Evolutionary conservation across 2,888 invertebrate genomes (phyloP).

Genomic region (Nycteola revayana): DNA sequence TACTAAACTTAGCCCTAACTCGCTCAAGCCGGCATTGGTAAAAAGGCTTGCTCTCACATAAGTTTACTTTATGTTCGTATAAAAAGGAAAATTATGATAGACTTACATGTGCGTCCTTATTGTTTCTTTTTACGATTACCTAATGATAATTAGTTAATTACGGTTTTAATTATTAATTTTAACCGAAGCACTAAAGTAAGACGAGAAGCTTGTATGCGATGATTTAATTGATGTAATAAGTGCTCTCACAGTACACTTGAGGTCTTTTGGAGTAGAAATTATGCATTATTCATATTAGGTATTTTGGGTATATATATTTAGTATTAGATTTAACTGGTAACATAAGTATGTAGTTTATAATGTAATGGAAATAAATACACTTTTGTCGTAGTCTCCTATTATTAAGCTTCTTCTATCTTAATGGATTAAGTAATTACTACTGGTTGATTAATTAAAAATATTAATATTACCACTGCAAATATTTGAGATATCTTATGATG

Average conservation of each 20-base stretch:
- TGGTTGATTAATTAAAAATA: constrained; percentile 81
- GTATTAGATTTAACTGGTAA: constrained; percentile 81
- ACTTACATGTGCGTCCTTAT: constrained; percentile 76
- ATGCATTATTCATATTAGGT: constrained; percentile 82
- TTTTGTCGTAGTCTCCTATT: constrained; percentile 81
- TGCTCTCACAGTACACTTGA: constrained; percentile 74
- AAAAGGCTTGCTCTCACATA: constrained; percentile 38
- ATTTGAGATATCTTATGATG: constrained; percentile 83
- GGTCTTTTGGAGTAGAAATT: constrained; percentile 78
- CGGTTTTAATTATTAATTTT: constrained; percentile 82
- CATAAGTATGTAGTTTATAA: constrained; percentile 81
- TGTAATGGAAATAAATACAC: constrained; percentile 77
- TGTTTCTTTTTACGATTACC: constrained; percentile 72
- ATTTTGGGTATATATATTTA: constrained; percentile 80
- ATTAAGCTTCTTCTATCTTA: constrained; percentile 83
- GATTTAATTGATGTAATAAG: constrained; percentile 73
- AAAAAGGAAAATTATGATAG: constrained; percentile 82
- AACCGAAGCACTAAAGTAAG: constrained; percentile 77
- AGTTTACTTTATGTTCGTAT: constrained; percentile 73
- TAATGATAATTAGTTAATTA: constrained; percentile 83
- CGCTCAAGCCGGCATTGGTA: constrained; percentile 37
- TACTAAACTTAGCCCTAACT: constrained; percentile 67
- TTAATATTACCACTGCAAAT: constrained; percentile 83
- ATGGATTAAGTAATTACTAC: constrained; percentile 80
- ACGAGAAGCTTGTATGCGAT: constrained; percentile 76